Conservation (phyloP, 2,113 vertebrate species). For the Ranitomeya imitator region DNA sequence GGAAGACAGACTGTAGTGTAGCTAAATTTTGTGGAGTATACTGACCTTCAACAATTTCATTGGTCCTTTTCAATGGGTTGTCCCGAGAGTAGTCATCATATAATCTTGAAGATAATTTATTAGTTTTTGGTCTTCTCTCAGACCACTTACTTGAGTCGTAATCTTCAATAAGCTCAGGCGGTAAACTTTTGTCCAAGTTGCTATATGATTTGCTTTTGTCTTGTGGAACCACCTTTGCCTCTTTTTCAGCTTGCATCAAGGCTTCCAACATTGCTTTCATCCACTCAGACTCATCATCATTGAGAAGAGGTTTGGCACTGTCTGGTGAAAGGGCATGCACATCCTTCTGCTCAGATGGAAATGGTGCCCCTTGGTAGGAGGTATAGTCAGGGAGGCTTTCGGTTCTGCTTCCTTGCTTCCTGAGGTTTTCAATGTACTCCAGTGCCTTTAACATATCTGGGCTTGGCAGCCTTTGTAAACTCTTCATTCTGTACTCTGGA, state of each 20-base stretch:
- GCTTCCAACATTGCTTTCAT: slow-evolving; percentile 84
- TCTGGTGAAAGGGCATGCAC: slow-evolving; percentile 69
- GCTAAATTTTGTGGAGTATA: slow-evolving; percentile 94
- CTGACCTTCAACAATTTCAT: slow-evolving; percentile 92
- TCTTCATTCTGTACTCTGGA: slow-evolving; percentile 73
- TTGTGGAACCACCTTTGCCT: slow-evolving; percentile 67
- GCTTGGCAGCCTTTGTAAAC: slow-evolving; percentile 73
- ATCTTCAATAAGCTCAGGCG: slow-evolving; percentile 70
- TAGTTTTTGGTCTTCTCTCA: slow-evolving; percentile 71
- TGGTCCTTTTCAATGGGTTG: slow-evolving; percentile 88
- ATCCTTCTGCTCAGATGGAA: slow-evolving; percentile 77
- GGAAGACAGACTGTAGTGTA: slow-evolving; percentile 90
- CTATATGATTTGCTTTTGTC: slow-evolving; percentile 74
- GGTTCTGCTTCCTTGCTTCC: slow-evolving; percentile 80
- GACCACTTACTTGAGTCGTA: slow-evolving; percentile 80
- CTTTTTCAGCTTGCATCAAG: slow-evolving; percentile 80
- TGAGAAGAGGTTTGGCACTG: slow-evolving; percentile 69
- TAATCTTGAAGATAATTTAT: slow-evolving; percentile 76
- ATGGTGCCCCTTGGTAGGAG: slow-evolving; percentile 72
- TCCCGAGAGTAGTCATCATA: slow-evolving; percentile 86
- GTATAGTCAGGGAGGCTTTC: slow-evolving; percentile 74
- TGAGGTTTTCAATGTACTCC: slow-evolving; percentile 90
- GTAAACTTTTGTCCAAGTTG: slow-evolving; percentile 72
- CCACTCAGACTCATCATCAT: slow-evolving; percentile 84
- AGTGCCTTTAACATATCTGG: slow-evolving; percentile 91